These are phyloP conservation scores for Ictidomys tridecemlineatus DNA, from an alignment of 2,113 vertebrate genomes.

Conservation along the genomic window DNA sequence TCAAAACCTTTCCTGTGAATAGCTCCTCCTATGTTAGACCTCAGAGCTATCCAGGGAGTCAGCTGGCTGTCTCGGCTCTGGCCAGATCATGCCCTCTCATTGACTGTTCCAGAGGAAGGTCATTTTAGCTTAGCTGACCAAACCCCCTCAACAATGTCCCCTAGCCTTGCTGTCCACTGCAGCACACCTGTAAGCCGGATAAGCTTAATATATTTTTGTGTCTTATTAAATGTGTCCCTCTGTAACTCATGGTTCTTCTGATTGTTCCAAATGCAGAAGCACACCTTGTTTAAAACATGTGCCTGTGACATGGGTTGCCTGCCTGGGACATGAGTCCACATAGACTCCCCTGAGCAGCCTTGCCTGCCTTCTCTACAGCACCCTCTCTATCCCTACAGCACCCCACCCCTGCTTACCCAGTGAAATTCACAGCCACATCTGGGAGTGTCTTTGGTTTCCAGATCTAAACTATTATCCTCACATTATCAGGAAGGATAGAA, in stretches of 20 bases:
- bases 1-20: not conserved
- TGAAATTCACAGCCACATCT: not conserved
- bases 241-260: not conserved
- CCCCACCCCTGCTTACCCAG: not conserved
- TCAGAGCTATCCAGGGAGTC: too few species aligned
- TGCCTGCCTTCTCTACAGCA: not conserved
- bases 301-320: not conserved
- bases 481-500: not conserved
- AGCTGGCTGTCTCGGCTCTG: not conserved
- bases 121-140: not conserved
- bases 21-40: not conserved
- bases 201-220: not conserved
- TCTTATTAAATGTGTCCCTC: not conserved
- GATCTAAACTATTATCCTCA: not conserved
- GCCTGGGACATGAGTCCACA: not conserved
- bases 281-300: too few species aligned
- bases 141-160: not conserved
- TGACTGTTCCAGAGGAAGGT: not conserved
- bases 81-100: too few species aligned
- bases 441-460: not conserved
- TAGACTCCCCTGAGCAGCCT: not conserved
- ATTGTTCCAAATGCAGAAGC: not conserved
- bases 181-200: not conserved
- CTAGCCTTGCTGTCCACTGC: too few species aligned
- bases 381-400: too few species aligned